Evolutionary conservation across 2,888 invertebrate genomes (phyloP), one percentile per base, ranked within the genome.

Genomic region (Graphium colonna): DNA sequence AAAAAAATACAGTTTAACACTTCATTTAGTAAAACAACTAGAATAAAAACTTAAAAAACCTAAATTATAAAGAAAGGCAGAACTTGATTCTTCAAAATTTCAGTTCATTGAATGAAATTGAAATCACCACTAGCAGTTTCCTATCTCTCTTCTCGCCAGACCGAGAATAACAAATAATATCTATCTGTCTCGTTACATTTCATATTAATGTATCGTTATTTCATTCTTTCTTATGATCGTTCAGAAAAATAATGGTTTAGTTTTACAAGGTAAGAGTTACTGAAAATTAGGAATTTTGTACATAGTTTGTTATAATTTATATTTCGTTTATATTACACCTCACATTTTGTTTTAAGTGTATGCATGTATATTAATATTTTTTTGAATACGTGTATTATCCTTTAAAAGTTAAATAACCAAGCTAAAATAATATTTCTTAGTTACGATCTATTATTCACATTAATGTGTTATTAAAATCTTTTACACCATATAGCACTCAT

Each of bases 81-180:
- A 49, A 47, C 40, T 52, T 49, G 50, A 17, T 52, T 42, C 56
- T 52, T 49, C 45, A 42, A 45, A 36, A 56, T 49, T 56, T 58
- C 53, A 55, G 57, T 52, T 61, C 56, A 57, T 56, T 58, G 60
- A 61, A 60, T 60, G 54, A 60, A 61, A 63, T 59, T 62, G 56
- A 62, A 62, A 59, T 59, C 59, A 57, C 60, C 38, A 48, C 52
- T 41, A 51, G 39, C 42, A 42, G 51, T 45, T 49, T 52, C 54
- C 46, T 47, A 43, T 56, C 55, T 55, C 45, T 51, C 45, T 45
- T 36, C 31, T 44, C 51, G 38, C 45, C 26, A 51, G 33, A 48
- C 36, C 38, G 42, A 52, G 47, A 41, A 46, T 41, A 46, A 47
- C 47, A 47, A 47, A 48, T 38, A 43, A 46, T 46, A 48, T 48